Percentiles rank a stretch among this genome's conserved stretches.
Evolutionary conservation across 1,140 invertebrate species (phyloP).

Genomic region (Drosophila fuyamai): DNA sequence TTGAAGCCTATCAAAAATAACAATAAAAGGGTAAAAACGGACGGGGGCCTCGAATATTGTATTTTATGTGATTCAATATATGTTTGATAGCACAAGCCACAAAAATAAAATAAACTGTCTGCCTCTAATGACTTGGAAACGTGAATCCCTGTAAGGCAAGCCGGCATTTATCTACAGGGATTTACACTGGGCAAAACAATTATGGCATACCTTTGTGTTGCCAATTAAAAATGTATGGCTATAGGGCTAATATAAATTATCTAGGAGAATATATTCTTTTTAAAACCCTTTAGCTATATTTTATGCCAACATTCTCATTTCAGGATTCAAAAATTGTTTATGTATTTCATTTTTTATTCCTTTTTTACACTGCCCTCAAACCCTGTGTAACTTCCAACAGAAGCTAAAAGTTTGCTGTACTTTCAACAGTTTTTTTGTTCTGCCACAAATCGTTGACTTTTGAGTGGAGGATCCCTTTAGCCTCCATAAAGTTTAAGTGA

Average conservation of each 20-base stretch:
- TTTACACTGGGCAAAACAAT: slow-evolving; percentile 4
- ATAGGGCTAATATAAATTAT: no score
- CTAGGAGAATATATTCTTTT: no score
- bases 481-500: slow-evolving; percentile 57
- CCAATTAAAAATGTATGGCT: no score
- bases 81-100: slow-evolving; percentile 26
- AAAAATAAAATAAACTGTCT: slow-evolving; percentile 20
- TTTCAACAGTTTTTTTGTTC: slow-evolving; percentile 1
- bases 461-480: slow-evolving; percentile 32
- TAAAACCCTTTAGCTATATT: no score
- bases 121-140: slow-evolving; percentile 43
- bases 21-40: slow-evolving; percentile 38
- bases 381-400: slow-evolving; percentile 12
- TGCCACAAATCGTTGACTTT: slow-evolving; percentile 26
- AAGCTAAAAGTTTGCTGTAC: slow-evolving; percentile 34
- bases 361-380: background rate
- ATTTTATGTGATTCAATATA: slow-evolving; percentile 27
- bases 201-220: no score
- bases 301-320: no score
- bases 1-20: slow-evolving; percentile 45
- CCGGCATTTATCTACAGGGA: background rate
- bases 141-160: slow-evolving; percentile 19
- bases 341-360: background rate
- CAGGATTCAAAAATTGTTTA: no score
- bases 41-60: slow-evolving; percentile 24